These are phyloP conservation scores for Genyomyrus donnyi DNA, from an alignment of 2,113 vertebrate species.

Conservation along the genomic window DNA sequence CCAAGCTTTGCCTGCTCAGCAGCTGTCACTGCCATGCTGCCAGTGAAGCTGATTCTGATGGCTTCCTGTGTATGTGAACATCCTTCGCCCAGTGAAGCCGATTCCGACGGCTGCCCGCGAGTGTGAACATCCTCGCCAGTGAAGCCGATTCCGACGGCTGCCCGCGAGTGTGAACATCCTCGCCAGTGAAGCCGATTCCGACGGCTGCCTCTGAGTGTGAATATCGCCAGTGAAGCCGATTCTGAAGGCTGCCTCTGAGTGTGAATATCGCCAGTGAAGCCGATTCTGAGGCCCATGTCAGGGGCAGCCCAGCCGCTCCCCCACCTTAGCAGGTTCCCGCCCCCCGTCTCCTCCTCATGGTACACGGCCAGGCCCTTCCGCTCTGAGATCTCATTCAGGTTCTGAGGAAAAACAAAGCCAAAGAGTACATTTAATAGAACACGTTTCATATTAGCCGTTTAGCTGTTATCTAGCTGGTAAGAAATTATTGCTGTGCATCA, in stretches of 20 bases:
- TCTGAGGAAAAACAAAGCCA: conserved; percentile 41
- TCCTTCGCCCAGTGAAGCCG: too few relatives aligned
- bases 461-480: not conserved
- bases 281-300: not conserved
- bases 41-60: not conserved
- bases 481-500: not conserved
- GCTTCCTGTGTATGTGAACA: too few relatives aligned
- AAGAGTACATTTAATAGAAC: not conserved
- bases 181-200: too few relatives aligned
- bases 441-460: not conserved
- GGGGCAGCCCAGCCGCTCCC: not conserved
- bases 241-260: too few relatives aligned
- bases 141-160: not conserved
- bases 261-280: not conserved
- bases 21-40: not conserved
- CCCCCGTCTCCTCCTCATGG: conserved; percentile 77
- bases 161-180: too few relatives aligned
- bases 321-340: conserved; percentile 89
- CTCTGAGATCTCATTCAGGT: conserved; percentile 62
- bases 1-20: not conserved
- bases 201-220: too few relatives aligned
- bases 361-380: conserved; percentile 42
- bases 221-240: too few relatives aligned
- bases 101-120: too few relatives aligned
- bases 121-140: not conserved